Percentiles rank a stretch among this genome's conserved stretches.
These are phyloP conservation scores for Margaritifera margaritifera DNA, from an alignment of 2,888 invertebrate species.

Conservation along the genomic window DNA sequence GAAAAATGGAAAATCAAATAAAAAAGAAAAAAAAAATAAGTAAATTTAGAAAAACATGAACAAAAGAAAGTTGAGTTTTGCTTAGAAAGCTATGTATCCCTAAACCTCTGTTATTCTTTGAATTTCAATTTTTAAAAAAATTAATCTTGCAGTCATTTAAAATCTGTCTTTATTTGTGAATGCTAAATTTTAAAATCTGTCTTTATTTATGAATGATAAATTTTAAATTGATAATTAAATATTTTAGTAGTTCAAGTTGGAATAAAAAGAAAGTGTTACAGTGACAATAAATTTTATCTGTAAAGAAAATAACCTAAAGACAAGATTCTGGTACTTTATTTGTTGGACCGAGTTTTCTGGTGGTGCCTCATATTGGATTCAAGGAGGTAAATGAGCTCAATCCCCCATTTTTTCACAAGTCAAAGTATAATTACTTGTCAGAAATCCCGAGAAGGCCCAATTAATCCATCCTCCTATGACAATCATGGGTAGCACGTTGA, in stretches of 20 bases:
- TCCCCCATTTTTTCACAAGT: neutral
- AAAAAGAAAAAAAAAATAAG: neutral
- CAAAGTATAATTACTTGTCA: conserved; percentile 83
- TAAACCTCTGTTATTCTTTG: too few relatives aligned
- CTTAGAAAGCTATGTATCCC: too few relatives aligned
- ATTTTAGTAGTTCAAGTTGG: too few relatives aligned
- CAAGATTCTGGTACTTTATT: neutral
- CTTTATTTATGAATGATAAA: too few relatives aligned
- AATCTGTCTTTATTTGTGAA: too few relatives aligned
- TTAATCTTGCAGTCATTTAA: too few relatives aligned
- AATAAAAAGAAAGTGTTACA: too few relatives aligned
- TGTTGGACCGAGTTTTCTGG: neutral
- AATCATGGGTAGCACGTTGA: conserved; percentile 99
- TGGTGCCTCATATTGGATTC: neutral
- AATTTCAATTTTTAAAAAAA: too few relatives aligned
- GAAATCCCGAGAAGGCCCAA: conserved; percentile 99
- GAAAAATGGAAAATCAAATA: neutral
- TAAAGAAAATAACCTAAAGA: neutral
- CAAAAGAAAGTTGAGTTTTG: too few relatives aligned
- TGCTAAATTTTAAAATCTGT: too few relatives aligned
- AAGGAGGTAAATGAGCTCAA: neutral
- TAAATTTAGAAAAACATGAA: neutral
- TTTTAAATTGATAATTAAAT: too few relatives aligned
- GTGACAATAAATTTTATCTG: too few relatives aligned
- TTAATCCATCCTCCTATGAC: conserved; percentile 99